phyloP scores from a whole-genome alignment of 2,113 vertebrate genomes.

The Nettapus auritus region DNA sequence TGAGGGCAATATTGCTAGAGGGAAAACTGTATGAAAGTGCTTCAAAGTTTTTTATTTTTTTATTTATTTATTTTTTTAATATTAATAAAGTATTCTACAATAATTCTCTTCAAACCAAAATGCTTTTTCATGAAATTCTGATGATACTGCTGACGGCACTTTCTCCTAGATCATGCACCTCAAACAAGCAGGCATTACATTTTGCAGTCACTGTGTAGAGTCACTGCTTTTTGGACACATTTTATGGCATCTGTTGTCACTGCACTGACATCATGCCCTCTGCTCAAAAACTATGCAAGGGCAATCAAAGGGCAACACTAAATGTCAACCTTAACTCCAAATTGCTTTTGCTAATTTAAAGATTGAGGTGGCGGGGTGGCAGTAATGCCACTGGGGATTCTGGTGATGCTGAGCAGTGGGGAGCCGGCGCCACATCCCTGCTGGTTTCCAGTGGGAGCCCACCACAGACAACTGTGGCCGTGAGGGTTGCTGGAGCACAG shows the following conservation, averaged over 20 bases:
- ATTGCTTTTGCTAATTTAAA: not conserved
- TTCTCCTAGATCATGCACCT: not conserved
- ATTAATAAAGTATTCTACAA: not conserved
- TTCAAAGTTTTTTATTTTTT: not conserved
- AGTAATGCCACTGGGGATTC: not conserved
- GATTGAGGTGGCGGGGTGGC: not conserved
- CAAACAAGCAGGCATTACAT: not conserved
- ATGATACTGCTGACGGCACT: not conserved
- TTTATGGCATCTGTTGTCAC: not conserved
- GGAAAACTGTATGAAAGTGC: not conserved
- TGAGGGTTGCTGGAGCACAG: not conserved
- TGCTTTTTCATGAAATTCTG: fast-evolving
- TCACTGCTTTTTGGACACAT: fast-evolving
- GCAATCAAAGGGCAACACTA: not conserved
- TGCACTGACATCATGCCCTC: not conserved
- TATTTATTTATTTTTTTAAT: too few relatives aligned
- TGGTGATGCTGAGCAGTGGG: not conserved
- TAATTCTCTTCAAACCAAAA: not conserved
- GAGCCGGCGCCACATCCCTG: fast-evolving
- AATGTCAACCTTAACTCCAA: not conserved
- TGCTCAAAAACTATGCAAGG: not conserved
- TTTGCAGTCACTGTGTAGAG: not conserved
- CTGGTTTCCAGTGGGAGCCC: not conserved
- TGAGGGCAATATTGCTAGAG: not conserved
- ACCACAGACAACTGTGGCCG: not conserved